Base-by-base conservation (phyloP, 2,888 invertebrate species). In the Eupithecia vulgata region DNA sequence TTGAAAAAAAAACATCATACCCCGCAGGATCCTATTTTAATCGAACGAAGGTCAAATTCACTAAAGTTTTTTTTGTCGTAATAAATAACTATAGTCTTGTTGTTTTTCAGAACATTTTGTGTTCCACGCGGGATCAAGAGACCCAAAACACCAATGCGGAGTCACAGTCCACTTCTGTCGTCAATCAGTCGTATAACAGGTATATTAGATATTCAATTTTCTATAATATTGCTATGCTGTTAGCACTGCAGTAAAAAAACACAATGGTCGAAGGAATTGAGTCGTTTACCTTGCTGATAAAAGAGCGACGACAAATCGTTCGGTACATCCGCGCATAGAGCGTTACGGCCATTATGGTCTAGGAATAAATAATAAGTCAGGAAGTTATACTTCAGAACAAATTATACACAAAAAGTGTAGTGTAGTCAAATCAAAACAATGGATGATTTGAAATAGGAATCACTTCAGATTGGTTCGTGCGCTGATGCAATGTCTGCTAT, bases 171-270 rank as follows among this genome's bases (percentile, higher is more conserved):
- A 87, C 88, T 25, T 92, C 94, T 6, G 84, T 91, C 13, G 87
- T 89, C 12, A 93, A 94, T 75, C 93, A 91, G 68, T 93, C 94
- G 0, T 94, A 94, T 76, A 92, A 92, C 77, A 94, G 94, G 94
- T 92, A 81, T 57, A 21, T 52, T n/a, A 17, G 10, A 48, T 61
- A 21, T 17, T 42, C 10, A 13, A 15, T 74, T 75, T 71, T n/a
- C 7, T 48, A n/a, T 48, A n/a, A 48, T 48, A 48, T 5, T 3
- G 30, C 30, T 30, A 1, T 21, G 21, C 45, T 45, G 17, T 17
- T 17, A n/a, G 6, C 15, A 13, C 7, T n/a, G 45, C n/a, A 8
- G 1, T n/a, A 45, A 45, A n/a, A n/a, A n/a, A n/a, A n/a, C 7
- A 17, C 17, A 3, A 7, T 17, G 17, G 17, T 45, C 45, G n/a